Evolutionary conservation across 2,113 vertebrate species (phyloP), one percentile per base, ranked within the genome.

Genomic region (Boulengerochromis microlepis): DNA sequence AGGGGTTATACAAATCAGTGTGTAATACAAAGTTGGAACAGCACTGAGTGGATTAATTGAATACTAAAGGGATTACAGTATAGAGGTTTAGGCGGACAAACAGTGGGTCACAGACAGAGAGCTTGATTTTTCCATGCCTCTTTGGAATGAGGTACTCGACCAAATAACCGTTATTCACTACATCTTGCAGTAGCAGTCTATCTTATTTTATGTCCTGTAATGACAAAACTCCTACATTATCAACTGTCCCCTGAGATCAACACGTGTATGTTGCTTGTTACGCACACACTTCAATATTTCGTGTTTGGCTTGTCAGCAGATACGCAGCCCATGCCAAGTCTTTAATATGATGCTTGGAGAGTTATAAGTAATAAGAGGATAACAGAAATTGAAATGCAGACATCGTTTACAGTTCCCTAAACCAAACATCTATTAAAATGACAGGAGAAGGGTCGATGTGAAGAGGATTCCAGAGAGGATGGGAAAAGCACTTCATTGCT

Each of bases 361-460:
- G 97, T 97, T 97, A 97, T 96, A 98, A 98, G 97, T 97, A 97
- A 98, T 97, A 97, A 97, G 97, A 96, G 97, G 97, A 98, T 97
- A 97, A 95, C 96, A 97, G 95, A 97, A 96, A 97, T 96, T 97
- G 96, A 98, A 98, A 98, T 97, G 97, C 97, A 97, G 97, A 98
- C 97, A 97, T 97, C 94, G 98, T 98, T 98, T 98, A 99, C 97
- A 98, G 97, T 98, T 97, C 95, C 97, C 97, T 97, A 98, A 98
- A 98, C 97, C 97, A 98, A 98, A 97, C 98, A 99, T 99, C 97
- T 99, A 97, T 97, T 98, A 97, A 97, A 98, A 97, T 98, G 98
- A 98, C 97, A 97, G 97, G 97, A 97, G 97, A 97, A 97, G 97
- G 91, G 92, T 97, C 96, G 96, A 97, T 97, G 97, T 96, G 96